Base-by-base conservation (phyloP, 2,797 vertebrate species). In the Anabacerthia variegaticeps region DNA sequence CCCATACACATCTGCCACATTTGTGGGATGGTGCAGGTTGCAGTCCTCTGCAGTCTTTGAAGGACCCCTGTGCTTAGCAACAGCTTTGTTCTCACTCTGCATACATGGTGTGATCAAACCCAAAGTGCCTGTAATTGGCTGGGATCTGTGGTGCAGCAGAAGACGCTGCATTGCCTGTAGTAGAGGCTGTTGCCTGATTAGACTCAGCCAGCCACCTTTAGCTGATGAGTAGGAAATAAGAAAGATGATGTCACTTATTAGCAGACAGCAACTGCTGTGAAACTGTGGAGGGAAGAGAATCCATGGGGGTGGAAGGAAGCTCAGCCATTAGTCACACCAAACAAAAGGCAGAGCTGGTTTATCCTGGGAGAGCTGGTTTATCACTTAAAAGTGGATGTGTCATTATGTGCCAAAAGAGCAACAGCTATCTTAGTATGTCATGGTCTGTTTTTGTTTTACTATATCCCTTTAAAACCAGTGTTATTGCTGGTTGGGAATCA, bases 1-100 rank as follows among this genome's bases (percentile, higher is more conserved):
- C 44, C 48, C 28, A 12, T 6, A 26, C 2, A 1, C 43, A 41
- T 6, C 58, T 0, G 3, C 46, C 18, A 14, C 4, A 0, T 86
- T 9, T 48, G 55, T 49, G 79, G 71, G 32, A 24, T 62, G 27
- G 49, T 79, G 48, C 49, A 49, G 23, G 14, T 22, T 63, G 12
- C 46, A 79, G 41, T 61, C 28, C 49, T 52, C 18, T 43, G 15
- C 34, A 72, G 5, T 34, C 39, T 65, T 41, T 65, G 56, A 32
- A 54, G 75, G 39, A 49, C 9, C 43, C 24, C 52, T 66, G 39
- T 30, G 80, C 76, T 48, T 68, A 41, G 61, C 76, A 83, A 2
- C 39, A 67, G 36, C 62, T 67, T 28, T 3, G 14, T 16, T 65
- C 28, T 62, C 24, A 18, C 54, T 62, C 27, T 10, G 36, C 69